Evolutionary conservation across 53 echinoderm and acorn worm species (phyloP).

Genomic region (Zoroaster sp.): DNA sequence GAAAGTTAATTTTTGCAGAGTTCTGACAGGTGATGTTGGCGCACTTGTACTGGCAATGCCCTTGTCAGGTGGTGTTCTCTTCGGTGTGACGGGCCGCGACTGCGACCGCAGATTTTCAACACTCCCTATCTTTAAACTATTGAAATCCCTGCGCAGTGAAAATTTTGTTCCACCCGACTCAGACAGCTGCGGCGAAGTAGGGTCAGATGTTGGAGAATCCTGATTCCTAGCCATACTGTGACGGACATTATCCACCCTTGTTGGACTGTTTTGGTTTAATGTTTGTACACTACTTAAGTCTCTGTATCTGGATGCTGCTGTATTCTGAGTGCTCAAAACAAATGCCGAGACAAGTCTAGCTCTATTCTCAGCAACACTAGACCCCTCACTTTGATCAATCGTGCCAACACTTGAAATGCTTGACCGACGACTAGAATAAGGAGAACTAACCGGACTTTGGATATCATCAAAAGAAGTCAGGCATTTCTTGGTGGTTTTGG

Average conservation of each 20-base stretch:
- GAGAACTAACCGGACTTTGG: constrained; percentile 84
- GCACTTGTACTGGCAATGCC: constrained; percentile 63
- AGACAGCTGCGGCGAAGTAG: constrained; percentile 36
- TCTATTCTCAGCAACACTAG: constrained; percentile 57
- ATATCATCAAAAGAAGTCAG: constrained; percentile 93
- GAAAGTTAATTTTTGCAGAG: constrained; percentile 76
- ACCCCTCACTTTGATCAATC: constrained; percentile 70
- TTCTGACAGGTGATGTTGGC: constrained; percentile 81
- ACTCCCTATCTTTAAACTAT: constrained; percentile 68
- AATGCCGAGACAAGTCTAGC: constrained; percentile 54
- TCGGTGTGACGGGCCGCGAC: constrained; percentile 16
- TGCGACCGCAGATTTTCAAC: constrained; percentile 37
- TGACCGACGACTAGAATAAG: constrained; percentile 90
- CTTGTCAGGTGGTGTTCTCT: not conserved
- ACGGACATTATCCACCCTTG: constrained; percentile 44
- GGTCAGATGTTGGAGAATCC: constrained; percentile 37
- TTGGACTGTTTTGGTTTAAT: constrained; percentile 6
- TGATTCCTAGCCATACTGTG: constrained; percentile 50
- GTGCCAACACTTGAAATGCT: constrained; percentile 94
- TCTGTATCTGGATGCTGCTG: constrained; percentile 43
- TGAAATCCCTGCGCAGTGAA: constrained; percentile 88
- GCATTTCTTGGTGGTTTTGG: constrained; percentile 86
- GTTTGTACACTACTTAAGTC: constrained; percentile 13
- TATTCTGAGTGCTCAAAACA: constrained; percentile 40
- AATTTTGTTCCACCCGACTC: constrained; percentile 64